A percentile compares a stretch with the other conserved stretches of the same genome.
phyloP scores from a whole-genome alignment of 64 coral and sea anemone genomes.

The Anthopleura sola region DNA sequence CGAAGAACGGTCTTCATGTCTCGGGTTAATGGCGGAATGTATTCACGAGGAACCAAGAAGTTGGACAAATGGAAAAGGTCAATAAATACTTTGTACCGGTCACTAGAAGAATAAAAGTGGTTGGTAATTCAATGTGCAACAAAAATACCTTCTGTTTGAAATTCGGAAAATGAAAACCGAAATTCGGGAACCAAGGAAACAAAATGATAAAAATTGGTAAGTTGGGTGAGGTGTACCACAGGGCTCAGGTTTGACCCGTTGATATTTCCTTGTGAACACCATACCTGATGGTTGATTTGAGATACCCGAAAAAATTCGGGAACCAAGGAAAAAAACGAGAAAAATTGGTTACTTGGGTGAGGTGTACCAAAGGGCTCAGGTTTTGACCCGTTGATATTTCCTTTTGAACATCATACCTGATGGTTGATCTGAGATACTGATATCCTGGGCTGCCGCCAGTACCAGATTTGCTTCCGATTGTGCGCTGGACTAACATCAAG shows the following conservation, averaged over 20 bases:
- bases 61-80: conserved; percentile 89
- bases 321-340: too few species aligned
- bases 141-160: conserved; percentile 67
- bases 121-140: not conserved
- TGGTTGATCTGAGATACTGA: conserved; percentile 83
- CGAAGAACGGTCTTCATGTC: conserved; percentile 81
- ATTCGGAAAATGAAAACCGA: too few species aligned
- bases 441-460: conserved; percentile 95
- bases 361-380: too few species aligned
- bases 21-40: conserved; percentile 67
- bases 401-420: conserved; percentile 47
- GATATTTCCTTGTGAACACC: too few species aligned
- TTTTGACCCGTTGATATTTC: too few species aligned
- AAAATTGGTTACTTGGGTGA: too few species aligned
- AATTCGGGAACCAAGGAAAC: too few species aligned
- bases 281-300: too few species aligned
- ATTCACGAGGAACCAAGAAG: conserved; percentile 84
- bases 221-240: too few species aligned
- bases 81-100: conserved; percentile 94
- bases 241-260: too few species aligned
- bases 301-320: too few species aligned
- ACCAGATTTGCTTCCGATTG: conserved; percentile 87
- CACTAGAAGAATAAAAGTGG: conserved; percentile 47
- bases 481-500: conserved; percentile 87
- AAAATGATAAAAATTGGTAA: too few species aligned